A percentile compares a stretch with the other conserved stretches of the same genome.
Evolutionary conservation across 2,888 invertebrate species (phyloP).

Genomic region (Anagyrus pseudococci): DNA sequence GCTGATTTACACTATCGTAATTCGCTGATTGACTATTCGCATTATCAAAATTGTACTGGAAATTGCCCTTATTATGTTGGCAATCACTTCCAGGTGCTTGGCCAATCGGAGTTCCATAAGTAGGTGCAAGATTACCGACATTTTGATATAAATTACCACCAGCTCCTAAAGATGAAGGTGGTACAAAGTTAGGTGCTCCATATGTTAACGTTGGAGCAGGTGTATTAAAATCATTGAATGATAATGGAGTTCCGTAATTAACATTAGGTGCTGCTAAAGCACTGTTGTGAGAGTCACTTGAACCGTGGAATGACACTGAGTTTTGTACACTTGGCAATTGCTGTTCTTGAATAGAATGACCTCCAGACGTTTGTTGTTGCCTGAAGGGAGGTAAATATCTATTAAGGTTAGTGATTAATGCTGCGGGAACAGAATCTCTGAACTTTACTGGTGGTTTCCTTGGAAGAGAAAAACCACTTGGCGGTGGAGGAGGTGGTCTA

Average conservation of each 20-base stretch:
- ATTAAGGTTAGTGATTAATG: conserved; percentile 70
- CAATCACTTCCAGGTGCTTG: conserved; percentile 42
- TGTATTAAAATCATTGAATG: conserved; percentile 56
- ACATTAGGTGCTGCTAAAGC: conserved; percentile 55
- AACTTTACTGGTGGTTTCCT: conserved; percentile 70
- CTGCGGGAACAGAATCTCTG: conserved; percentile 76
- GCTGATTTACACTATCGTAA: conserved; percentile 6
- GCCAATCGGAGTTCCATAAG: conserved; percentile 51
- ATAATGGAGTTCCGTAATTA: conserved; percentile 56
- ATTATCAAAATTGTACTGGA: conserved; percentile 34
- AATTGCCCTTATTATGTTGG: conserved; percentile 39
- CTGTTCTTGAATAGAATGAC: conserved; percentile 47
- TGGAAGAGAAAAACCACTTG: conserved; percentile 50
- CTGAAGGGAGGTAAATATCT: conserved; percentile 58
- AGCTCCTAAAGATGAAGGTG: conserved; percentile 48
- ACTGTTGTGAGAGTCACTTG: conserved; percentile 10
- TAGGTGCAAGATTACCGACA: conserved; percentile 44
- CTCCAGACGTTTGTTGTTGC: conserved; percentile 49
- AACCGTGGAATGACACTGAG: conserved; percentile 48
- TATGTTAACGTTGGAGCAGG: conserved; percentile 56
- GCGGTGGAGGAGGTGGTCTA: conserved; percentile 43
- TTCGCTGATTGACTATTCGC: conserved; percentile 13
- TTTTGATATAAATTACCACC: conserved; percentile 53
- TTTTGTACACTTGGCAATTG: conserved; percentile 48
- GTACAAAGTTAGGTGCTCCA: conserved; percentile 58